Evolutionary conservation across 2,113 vertebrate species (phyloP).

Genomic region (Saimiri boliviensis): DNA sequence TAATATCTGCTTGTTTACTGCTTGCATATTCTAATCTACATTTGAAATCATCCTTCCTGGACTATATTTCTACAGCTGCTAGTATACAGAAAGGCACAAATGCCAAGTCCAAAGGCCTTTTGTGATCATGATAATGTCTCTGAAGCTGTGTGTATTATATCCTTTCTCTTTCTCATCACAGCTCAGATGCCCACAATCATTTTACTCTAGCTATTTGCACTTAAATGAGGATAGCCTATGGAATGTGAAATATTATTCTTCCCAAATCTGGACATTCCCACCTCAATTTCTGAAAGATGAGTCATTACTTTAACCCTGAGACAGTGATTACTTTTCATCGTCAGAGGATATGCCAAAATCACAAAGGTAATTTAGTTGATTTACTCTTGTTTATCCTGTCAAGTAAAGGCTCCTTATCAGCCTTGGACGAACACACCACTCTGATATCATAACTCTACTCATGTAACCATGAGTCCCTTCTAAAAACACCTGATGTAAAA

Average conservation of each 20-base stretch:
- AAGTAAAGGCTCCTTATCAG: not conserved
- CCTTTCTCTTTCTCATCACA: not conserved
- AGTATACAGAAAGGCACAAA: not conserved
- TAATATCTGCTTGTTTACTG: not conserved
- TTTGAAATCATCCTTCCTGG: constrained; percentile 1
- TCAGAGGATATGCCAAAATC: not conserved
- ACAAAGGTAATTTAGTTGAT: not conserved
- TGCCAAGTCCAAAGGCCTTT: not conserved
- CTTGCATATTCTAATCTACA: constrained; percentile 1
- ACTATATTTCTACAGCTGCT: not conserved
- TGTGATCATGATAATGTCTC: not conserved
- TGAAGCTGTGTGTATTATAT: not conserved
- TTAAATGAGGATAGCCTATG: not conserved
- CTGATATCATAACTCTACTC: not conserved
- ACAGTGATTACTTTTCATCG: not conserved
- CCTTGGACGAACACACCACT: not conserved
- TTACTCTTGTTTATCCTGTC: not conserved
- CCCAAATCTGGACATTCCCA: not conserved
- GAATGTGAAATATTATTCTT: not conserved
- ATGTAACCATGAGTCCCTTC: not conserved
- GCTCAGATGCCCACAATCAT: not conserved
- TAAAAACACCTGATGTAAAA: not conserved
- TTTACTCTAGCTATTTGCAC: not conserved
- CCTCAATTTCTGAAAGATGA: not conserved
- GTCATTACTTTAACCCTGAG: not conserved